Conservation (phyloP, 2,797 vertebrate species). For the Amblyraja radiata region DNA sequence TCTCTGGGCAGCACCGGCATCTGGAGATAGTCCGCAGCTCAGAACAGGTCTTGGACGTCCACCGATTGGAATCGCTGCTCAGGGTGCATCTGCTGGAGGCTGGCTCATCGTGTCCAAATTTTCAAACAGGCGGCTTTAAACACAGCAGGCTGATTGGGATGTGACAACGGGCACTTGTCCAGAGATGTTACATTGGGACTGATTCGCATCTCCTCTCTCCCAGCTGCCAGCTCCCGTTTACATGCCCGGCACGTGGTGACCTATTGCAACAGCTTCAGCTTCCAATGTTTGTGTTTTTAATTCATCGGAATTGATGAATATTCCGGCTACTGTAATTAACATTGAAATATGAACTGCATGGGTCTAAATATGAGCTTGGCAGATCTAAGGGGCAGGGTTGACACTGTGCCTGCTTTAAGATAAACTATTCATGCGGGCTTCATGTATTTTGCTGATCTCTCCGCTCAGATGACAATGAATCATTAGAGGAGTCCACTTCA, state of each 20-base stretch:
- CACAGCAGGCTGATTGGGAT: not conserved
- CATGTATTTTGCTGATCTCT: not conserved
- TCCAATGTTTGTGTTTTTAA: not conserved
- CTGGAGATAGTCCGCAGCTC: too few species aligned
- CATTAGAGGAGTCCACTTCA: not conserved
- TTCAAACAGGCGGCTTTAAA: not conserved
- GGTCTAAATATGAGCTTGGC: not conserved
- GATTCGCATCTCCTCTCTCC: not conserved
- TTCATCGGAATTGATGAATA: not conserved
- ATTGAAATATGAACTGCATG: not conserved
- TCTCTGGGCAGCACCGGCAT: too few species aligned
- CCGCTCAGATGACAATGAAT: not conserved
- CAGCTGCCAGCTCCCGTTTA: not conserved
- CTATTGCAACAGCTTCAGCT: not conserved
- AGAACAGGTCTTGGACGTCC: too few species aligned
- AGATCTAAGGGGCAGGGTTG: not conserved
- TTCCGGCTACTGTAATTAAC: not conserved
- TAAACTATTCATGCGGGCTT: not conserved
- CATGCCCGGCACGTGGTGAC: not conserved
- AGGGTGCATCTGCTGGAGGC: too few species aligned
- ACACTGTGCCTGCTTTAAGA: not conserved
- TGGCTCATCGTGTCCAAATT: too few species aligned
- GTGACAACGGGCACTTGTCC: not conserved
- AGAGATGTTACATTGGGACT: not conserved
- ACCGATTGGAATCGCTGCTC: too few species aligned